Evolutionary conservation across 2,113 vertebrate genomes (phyloP).

Genomic region (Ceuthmochares aereus): DNA sequence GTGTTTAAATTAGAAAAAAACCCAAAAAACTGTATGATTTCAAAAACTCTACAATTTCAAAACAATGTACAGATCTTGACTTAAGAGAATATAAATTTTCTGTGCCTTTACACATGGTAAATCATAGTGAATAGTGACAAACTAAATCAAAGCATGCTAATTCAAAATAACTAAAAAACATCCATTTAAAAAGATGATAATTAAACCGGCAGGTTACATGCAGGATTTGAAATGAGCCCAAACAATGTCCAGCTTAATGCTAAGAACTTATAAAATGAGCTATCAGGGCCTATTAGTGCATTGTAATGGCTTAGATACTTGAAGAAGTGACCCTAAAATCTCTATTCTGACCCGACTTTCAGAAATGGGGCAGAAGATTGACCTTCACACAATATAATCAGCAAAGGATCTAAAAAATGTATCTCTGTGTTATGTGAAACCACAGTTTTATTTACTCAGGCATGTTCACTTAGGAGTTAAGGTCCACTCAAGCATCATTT

Average conservation of each 20-base stretch:
- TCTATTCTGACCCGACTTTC: conserved; percentile 74
- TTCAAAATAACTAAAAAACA: conserved; percentile 22
- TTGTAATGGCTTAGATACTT: conserved; percentile 78
- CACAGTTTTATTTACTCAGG: conserved; percentile 79
- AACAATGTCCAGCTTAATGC: conserved; percentile 68
- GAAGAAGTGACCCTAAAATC: conserved; percentile 78
- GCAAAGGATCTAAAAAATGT: conserved; percentile 84
- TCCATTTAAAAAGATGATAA: conserved; percentile 59
- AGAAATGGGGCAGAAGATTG: conserved; percentile 72
- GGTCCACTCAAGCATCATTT: conserved; percentile 74
- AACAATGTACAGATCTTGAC: not conserved
- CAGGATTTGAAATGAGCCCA: conserved; percentile 66
- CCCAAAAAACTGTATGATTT: too few species aligned
- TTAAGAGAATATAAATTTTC: not conserved
- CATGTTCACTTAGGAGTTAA: conserved; percentile 72
- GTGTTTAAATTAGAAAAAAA: not conserved
- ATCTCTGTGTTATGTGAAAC: conserved; percentile 79
- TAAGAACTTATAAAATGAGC: conserved; percentile 72
- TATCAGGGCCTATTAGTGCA: conserved; percentile 78
- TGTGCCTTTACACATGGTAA: not conserved
- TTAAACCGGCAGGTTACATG: conserved; percentile 60
- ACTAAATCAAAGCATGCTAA: conserved; percentile 17
- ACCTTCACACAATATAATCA: conserved; percentile 76
- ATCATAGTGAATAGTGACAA: not conserved
- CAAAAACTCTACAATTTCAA: not conserved